A percentile compares a stretch with the other conserved stretches of the same genome.
phyloP scores from a whole-genome alignment of 1,140 invertebrate genomes.

The Dinoponera quadriceps region DNA sequence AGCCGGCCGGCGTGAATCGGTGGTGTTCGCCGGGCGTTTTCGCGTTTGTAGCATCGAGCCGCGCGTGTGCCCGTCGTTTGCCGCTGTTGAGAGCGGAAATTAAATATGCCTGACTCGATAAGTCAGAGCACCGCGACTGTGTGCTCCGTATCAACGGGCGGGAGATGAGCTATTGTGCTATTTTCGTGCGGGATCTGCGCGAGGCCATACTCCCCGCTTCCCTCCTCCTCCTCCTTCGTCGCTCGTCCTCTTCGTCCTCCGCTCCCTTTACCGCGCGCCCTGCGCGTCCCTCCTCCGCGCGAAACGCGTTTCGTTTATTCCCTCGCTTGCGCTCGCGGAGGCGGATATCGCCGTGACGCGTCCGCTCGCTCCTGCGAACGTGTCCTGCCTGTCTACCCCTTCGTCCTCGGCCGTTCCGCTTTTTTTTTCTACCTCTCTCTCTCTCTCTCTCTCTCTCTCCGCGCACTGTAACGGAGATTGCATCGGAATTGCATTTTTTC shows the following conservation, averaged over 20 bases:
- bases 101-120: conserved; percentile 86
- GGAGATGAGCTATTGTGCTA: conserved; percentile 86
- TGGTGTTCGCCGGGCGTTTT: conserved; percentile 11
- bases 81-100: conserved; percentile 84
- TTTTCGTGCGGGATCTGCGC: conserved; percentile 83
- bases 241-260: conserved; percentile 20
- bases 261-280: conserved; percentile 55
- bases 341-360: conserved; percentile 59
- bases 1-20: conserved; percentile 46
- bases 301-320: conserved; percentile 72
- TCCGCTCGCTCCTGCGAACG: conserved; percentile 43
- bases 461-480: conserved; percentile 42
- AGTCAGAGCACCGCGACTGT: conserved; percentile 81
- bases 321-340: conserved; percentile 40
- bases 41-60: conserved; percentile 35
- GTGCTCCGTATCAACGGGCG: conserved; percentile 82
- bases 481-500: conserved; percentile 53
- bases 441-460: neutral
- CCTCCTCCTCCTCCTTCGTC: conserved; percentile 46
- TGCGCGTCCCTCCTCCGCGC: conserved; percentile 67
- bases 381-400: conserved; percentile 28
- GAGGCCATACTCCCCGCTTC: conserved; percentile 72
- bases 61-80: conserved; percentile 35
- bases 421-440: neutral
- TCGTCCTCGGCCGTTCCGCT: neutral